Percentiles rank a stretch among this genome's conserved stretches.
These are phyloP conservation scores for Thaumatotibia leucotreta DNA, from an alignment of 1,140 invertebrate species.

Conservation along the genomic window DNA sequence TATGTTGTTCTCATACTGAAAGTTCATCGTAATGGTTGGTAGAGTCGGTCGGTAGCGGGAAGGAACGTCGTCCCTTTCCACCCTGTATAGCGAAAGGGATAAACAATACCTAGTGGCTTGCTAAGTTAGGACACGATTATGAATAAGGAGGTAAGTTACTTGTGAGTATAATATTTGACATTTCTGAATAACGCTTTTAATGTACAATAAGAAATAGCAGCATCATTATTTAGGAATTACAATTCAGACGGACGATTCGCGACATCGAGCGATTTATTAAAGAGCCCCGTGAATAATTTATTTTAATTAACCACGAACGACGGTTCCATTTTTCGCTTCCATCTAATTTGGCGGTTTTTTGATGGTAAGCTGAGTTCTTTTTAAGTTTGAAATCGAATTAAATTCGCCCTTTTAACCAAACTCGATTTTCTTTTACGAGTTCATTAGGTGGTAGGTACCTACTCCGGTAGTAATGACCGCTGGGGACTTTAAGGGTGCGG, in stretches of 20 bases:
- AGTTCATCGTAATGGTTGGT: too few relatives aligned
- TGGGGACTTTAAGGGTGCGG: too few relatives aligned
- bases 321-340: constrained; percentile 54
- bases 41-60: too few relatives aligned
- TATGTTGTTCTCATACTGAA: too few relatives aligned
- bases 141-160: too few relatives aligned
- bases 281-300: constrained; percentile 59
- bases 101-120: too few relatives aligned
- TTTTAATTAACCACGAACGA: constrained; percentile 66
- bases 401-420: constrained; percentile 72
- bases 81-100: too few relatives aligned
- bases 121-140: too few relatives aligned
- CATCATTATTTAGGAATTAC: constrained; percentile 29
- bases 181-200: too few relatives aligned
- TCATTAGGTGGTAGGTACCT: constrained; percentile 73
- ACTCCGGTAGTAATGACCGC: too few relatives aligned
- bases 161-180: too few relatives aligned
- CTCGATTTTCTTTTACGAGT: constrained; percentile 73
- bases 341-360: constrained; percentile 57
- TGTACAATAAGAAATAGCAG: not conserved
- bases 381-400: constrained; percentile 74
- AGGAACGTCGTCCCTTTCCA: too few relatives aligned
- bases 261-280: constrained; percentile 40
- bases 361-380: constrained; percentile 60
- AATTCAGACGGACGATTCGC: constrained; percentile 36